A percentile compares a stretch with the other conserved stretches of the same genome.
These are phyloP conservation scores for Trachelus tabidus DNA, from an alignment of 2,888 invertebrate species.

Conservation along the genomic window DNA sequence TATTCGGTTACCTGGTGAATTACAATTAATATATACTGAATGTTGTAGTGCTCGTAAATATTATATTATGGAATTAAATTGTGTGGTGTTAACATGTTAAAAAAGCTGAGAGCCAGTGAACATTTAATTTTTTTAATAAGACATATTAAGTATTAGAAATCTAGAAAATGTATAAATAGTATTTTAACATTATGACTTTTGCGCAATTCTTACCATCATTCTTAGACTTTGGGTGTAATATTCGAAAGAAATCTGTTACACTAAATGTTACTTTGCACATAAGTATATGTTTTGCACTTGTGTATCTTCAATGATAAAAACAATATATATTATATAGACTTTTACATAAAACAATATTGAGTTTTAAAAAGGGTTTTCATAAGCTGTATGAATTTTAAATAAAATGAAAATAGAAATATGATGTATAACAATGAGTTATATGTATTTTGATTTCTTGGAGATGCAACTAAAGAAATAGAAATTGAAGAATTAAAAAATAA, in stretches of 20 bases:
- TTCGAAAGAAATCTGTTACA: not conserved
- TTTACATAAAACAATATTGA: not conserved
- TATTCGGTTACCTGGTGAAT: slow-evolving; percentile 33
- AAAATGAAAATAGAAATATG: not conserved
- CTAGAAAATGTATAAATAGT: not conserved
- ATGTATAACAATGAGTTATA: not conserved
- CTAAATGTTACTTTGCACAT: not conserved
- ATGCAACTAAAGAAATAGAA: not conserved
- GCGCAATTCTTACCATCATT: not conserved
- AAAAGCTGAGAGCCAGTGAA: not conserved
- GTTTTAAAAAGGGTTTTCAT: not conserved
- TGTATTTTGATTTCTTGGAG: not conserved
- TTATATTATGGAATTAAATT: not conserved
- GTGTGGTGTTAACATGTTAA: too few species aligned
- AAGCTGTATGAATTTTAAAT: not conserved
- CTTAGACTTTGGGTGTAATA: not conserved
- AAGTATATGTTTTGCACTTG: not conserved
- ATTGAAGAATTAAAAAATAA: not conserved
- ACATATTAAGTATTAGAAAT: not conserved
- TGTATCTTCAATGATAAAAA: not conserved
- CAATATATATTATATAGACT: not conserved
- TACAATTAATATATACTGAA: not conserved
- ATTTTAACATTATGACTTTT: not conserved
- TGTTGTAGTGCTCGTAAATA: not conserved
- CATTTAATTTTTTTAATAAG: not conserved